phyloP scores from a whole-genome alignment of 2,113 vertebrate genomes.

The Eublepharis macularius region DNA sequence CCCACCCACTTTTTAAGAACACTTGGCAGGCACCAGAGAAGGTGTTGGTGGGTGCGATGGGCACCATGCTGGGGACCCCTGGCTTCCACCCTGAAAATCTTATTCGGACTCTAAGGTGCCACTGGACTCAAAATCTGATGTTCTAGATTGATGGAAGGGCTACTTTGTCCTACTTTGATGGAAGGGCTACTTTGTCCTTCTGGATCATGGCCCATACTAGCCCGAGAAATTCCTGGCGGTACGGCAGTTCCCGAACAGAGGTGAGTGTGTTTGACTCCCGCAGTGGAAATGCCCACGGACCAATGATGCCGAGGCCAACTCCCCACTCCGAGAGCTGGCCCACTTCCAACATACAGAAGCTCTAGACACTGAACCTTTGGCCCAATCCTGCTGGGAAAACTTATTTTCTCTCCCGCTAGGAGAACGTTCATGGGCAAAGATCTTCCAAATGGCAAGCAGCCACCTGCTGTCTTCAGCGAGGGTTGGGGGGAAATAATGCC shows the following conservation, averaged over 20 bases:
- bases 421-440: conserved; percentile 51
- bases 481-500: neutral
- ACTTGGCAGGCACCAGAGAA: no score
- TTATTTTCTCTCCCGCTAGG: conserved; percentile 56
- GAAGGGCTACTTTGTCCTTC: no score
- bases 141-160: no score
- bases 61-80: no score
- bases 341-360: conserved; percentile 49
- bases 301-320: neutral
- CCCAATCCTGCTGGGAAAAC: conserved; percentile 41
- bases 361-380: conserved; percentile 42
- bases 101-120: no score
- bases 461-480: conserved; percentile 52
- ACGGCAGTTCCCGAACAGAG: neutral
- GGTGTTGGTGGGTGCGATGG: no score
- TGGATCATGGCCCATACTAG: neutral
- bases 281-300: neutral
- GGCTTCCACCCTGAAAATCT: no score
- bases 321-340: conserved; percentile 10
- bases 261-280: neutral
- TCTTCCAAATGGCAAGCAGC: conserved; percentile 61
- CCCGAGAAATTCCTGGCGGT: neutral
- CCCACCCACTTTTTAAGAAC: no score
- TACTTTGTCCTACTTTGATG: no score
- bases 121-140: no score